phyloP scores from a whole-genome alignment of 2,888 invertebrate genomes.

The Pandemis heparana region DNA sequence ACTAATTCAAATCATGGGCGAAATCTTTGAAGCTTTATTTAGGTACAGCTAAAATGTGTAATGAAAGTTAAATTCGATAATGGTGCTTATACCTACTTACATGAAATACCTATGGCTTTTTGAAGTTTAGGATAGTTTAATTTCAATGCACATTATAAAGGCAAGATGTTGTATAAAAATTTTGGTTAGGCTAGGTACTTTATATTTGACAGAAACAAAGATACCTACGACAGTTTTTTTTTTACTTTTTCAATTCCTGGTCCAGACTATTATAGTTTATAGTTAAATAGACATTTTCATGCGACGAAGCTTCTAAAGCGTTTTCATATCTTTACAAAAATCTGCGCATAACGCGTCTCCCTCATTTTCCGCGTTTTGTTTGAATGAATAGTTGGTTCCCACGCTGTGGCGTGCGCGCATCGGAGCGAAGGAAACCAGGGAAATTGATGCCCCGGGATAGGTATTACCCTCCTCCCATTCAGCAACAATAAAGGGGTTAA shows the following conservation, averaged over 20 bases:
- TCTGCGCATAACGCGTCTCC: not conserved
- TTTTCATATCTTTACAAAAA: not conserved
- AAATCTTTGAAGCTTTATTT: not conserved
- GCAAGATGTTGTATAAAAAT: too few relatives aligned
- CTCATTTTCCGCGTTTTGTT: not conserved
- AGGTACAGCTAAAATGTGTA: not conserved
- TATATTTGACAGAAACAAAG: too few relatives aligned
- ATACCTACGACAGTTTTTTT: too few relatives aligned
- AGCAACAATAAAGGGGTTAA: too few relatives aligned
- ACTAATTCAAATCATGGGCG: not conserved
- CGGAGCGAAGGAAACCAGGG: slow-evolving; percentile 6
- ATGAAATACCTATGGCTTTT: too few relatives aligned
- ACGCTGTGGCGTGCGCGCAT: slow-evolving; percentile 25
- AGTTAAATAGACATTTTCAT: not conserved
- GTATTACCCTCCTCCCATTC: not conserved
- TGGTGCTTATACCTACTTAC: not conserved
- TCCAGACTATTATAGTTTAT: too few relatives aligned
- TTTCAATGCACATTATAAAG: too few relatives aligned
- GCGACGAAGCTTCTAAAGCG: not conserved
- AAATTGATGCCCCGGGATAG: slow-evolving; percentile 1
- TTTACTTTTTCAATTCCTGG: too few relatives aligned
- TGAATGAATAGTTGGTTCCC: slow-evolving; percentile 18
- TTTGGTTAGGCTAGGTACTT: too few relatives aligned
- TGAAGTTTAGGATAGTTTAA: too few relatives aligned
- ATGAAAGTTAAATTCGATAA: not conserved